Evolutionary conservation across 1,140 invertebrate genomes (phyloP).

Genomic region (Leguminivora glycinivorella): DNA sequence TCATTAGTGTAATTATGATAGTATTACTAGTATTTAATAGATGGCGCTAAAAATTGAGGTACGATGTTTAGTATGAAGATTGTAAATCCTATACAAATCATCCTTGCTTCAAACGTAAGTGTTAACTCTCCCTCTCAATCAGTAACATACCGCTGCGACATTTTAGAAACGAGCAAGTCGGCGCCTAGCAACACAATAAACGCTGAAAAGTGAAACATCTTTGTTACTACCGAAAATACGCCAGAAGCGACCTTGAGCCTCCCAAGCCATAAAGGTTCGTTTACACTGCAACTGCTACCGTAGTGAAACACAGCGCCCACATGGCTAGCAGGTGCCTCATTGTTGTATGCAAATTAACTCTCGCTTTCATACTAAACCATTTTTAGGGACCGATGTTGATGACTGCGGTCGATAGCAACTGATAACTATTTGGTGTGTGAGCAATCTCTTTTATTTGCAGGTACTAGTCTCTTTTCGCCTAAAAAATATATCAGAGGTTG

Average conservation of each 20-base stretch:
- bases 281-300: conserved; percentile 68
- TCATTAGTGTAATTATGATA: no score
- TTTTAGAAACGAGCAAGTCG: no score
- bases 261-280: conserved; percentile 67
- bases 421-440: background rate
- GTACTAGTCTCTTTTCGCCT: background rate
- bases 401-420: conserved; percentile 5
- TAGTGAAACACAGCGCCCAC: conserved; percentile 65
- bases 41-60: no score
- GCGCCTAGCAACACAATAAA: background rate
- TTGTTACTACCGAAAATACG: conserved; percentile 40
- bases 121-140: no score
- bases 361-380: conserved; percentile 60
- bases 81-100: no score
- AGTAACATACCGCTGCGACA: no score
- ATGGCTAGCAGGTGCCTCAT: conserved; percentile 72
- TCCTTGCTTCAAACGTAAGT: no score
- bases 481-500: no score
- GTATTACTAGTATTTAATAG: no score
- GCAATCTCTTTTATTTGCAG: background rate
- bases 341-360: conserved; percentile 77
- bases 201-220: background rate
- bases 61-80: no score
- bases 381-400: conserved; percentile 39
- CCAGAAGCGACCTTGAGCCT: conserved; percentile 59